Conservation (phyloP, 2,888 invertebrate genomes). For the Amblyteles armatorius region DNA sequence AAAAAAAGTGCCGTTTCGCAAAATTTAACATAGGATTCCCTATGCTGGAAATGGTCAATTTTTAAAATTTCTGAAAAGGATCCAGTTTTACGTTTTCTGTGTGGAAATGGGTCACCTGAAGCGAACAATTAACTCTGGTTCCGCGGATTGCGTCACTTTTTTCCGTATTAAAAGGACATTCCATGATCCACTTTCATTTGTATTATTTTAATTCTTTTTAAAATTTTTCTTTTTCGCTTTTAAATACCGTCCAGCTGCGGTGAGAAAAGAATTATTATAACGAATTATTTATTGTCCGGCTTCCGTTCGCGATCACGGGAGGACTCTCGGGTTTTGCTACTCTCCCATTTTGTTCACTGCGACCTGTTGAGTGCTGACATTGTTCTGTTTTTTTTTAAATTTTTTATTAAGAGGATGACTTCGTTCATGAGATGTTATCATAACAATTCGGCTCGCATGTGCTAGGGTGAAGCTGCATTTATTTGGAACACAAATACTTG, state of each 20-base stretch:
- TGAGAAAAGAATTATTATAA: background rate
- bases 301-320: background rate
- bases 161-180: no score
- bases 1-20: no score
- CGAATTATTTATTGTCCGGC: background rate
- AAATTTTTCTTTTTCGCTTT: background rate
- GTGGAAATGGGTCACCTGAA: no score
- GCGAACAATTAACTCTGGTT: background rate
- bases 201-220: background rate
- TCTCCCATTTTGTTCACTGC: background rate
- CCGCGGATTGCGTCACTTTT: no score
- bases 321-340: background rate
- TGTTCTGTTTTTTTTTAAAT: background rate
- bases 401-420: background rate
- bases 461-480: background rate
- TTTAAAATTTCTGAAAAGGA: no score
- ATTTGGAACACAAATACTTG: background rate
- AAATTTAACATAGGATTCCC: no score
- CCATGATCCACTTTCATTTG: no score
- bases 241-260: background rate
- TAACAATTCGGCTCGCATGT: background rate
- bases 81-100: no score
- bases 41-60: no score
- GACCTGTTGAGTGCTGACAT: background rate
- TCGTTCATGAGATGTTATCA: background rate